phyloP scores from a whole-genome alignment of 2,113 vertebrate genomes.

The Arvicanthis niloticus region DNA sequence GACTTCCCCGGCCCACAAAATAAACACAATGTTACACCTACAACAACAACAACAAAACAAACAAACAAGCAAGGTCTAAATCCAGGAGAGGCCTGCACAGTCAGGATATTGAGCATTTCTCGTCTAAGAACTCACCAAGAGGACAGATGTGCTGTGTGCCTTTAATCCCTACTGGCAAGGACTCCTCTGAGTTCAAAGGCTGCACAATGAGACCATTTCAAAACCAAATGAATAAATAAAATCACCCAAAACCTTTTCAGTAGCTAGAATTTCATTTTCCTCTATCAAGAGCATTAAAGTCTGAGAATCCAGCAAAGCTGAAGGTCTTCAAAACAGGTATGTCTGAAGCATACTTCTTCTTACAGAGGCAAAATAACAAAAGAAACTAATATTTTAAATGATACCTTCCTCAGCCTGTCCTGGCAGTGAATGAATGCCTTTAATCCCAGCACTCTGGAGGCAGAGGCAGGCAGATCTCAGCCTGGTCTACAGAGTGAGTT shows the following conservation, averaged over 20 bases:
- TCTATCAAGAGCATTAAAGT: conserved; percentile 35
- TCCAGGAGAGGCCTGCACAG: conserved; percentile 5
- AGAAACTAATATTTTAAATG: conserved; percentile 39
- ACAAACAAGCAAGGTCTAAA: not conserved
- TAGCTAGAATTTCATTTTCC: conserved; percentile 46
- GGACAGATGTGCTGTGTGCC: not conserved
- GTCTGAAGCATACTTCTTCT: not conserved
- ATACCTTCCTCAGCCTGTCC: not conserved
- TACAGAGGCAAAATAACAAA: not conserved
- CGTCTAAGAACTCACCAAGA: not conserved
- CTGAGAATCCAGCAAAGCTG: not conserved
- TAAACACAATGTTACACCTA: not conserved
- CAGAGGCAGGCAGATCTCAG: not conserved
- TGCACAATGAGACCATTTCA: not conserved
- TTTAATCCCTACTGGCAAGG: not conserved
- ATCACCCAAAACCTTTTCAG: not conserved
- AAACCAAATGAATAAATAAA: conserved; percentile 28
- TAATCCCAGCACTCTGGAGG: not conserved
- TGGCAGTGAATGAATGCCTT: not conserved
- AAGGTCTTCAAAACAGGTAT: conserved; percentile 11
- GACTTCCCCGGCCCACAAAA: not conserved
- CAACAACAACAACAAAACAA: not conserved
- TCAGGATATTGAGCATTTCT: not conserved
- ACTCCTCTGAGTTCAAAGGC: not conserved
- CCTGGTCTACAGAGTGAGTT: not conserved